Evolutionary conservation across 2,113 vertebrate species (phyloP).

Genomic region (Rafetus swinhoei): DNA sequence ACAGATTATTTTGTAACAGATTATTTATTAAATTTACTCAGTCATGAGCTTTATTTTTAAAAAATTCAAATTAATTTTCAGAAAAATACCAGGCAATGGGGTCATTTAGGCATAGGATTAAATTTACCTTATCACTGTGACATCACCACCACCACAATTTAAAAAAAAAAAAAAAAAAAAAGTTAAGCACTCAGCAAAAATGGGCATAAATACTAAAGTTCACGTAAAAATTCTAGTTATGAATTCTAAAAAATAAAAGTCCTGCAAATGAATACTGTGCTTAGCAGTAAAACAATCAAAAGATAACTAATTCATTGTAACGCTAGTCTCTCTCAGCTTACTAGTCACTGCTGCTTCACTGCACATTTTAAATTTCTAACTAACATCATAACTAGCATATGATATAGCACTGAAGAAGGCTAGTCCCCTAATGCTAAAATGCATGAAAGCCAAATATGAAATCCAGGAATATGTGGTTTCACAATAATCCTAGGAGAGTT

Average conservation of each 20-base stretch:
- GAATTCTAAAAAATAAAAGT: neutral
- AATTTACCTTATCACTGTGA: neutral
- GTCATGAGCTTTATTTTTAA: neutral
- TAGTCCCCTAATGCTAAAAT: slow-evolving; percentile 59
- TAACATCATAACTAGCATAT: neutral
- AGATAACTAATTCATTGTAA: slow-evolving; percentile 42
- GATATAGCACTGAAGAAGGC: neutral
- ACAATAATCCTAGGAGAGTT: slow-evolving; percentile 16
- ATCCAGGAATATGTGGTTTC: slow-evolving; percentile 26
- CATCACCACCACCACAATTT: neutral
- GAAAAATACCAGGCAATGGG: neutral
- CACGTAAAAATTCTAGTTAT: slow-evolving; percentile 7
- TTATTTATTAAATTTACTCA: neutral
- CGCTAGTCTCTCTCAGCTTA: slow-evolving; percentile 11
- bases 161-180: neutral
- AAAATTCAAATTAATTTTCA: neutral
- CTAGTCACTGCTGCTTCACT: slow-evolving; percentile 36
- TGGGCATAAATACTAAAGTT: neutral
- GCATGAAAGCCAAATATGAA: slow-evolving; percentile 62
- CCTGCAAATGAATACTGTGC: neutral
- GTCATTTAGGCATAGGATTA: neutral
- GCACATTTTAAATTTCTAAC: slow-evolving; percentile 37
- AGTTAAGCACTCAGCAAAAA: slow-evolving; percentile 34
- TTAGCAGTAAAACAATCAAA: slow-evolving; percentile 57
- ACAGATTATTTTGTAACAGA: neutral